These are phyloP conservation scores for Antedon mediterranea DNA, from an alignment of 53 echinoderm and acorn worm species.

Conservation along the genomic window DNA sequence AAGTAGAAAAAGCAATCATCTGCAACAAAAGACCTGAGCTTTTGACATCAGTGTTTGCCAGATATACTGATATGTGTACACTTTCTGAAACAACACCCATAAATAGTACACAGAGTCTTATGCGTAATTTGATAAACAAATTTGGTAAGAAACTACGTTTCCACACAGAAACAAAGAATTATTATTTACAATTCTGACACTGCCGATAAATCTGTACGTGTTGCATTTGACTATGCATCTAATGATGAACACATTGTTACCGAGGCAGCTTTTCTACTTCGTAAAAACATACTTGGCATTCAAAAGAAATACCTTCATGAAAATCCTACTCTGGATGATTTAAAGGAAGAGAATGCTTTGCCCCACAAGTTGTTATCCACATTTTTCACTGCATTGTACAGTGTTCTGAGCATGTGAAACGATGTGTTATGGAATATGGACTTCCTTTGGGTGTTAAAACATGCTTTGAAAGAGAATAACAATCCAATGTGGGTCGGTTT, in stretches of 20 bases:
- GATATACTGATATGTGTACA: conserved; percentile 8
- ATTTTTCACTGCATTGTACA: too few species aligned
- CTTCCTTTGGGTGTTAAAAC: background rate
- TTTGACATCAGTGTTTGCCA: conserved; percentile 2
- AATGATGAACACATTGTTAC: too few species aligned
- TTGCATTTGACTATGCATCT: conserved; percentile 2
- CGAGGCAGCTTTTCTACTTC: background rate
- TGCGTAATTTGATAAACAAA: conserved; percentile 5
- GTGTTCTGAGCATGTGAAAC: background rate
- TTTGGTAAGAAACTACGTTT: conserved; percentile 3
- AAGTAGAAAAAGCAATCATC: too few species aligned
- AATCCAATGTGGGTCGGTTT: conserved; percentile 13
- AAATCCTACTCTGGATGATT: background rate
- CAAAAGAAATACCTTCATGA: background rate
- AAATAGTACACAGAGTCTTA: conserved; percentile 2
- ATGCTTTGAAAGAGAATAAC: background rate
- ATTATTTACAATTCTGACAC: background rate
- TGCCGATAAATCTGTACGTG: background rate
- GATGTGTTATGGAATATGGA: background rate
- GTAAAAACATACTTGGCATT: background rate
- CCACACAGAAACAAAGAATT: background rate
- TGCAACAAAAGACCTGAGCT: too few species aligned
- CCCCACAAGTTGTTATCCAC: conserved; percentile 1
- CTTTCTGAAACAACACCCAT: background rate
- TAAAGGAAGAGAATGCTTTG: background rate